phyloP scores from a whole-genome alignment of 1,140 invertebrate genomes.

The Helicoverpa armigera region DNA sequence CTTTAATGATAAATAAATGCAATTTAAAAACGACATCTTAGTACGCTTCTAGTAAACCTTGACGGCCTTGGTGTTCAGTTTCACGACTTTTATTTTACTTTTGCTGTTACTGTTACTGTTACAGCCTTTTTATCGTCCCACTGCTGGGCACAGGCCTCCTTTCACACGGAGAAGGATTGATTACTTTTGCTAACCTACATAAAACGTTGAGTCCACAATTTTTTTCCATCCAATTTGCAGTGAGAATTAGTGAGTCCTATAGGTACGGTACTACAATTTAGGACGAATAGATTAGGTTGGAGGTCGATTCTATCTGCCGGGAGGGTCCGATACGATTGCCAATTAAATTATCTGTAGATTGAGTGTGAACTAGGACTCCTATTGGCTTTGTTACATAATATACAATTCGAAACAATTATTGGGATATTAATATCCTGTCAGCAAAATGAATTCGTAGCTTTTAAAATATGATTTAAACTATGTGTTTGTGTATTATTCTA shows the following conservation, averaged over 20 bases:
- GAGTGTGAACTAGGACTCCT: conserved; percentile 25
- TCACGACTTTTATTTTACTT: neutral
- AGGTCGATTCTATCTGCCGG: conserved; percentile 23
- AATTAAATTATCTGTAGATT: conserved; percentile 20
- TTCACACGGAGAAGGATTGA: no score
- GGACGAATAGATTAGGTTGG: conserved; percentile 26
- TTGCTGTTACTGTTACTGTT: no score
- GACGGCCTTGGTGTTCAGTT: no score
- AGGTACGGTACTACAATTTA: conserved; percentile 19
- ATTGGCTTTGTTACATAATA: neutral
- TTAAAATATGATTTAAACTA: no score
- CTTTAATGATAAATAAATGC: no score
- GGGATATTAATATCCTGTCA: no score
- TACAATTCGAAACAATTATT: neutral
- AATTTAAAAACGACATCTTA: no score
- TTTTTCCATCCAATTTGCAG: neutral
- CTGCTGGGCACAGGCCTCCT: no score
- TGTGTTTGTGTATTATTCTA: no score
- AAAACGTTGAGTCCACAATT: neutral
- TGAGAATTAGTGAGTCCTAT: neutral
- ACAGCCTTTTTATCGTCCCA: no score
- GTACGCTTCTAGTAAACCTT: no score
- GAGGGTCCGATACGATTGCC: conserved; percentile 22
- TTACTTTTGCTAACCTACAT: neutral
- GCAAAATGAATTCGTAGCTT: no score